Evolutionary conservation across 1,140 invertebrate genomes (phyloP).

Genomic region (Onthophagus taurus): DNA sequence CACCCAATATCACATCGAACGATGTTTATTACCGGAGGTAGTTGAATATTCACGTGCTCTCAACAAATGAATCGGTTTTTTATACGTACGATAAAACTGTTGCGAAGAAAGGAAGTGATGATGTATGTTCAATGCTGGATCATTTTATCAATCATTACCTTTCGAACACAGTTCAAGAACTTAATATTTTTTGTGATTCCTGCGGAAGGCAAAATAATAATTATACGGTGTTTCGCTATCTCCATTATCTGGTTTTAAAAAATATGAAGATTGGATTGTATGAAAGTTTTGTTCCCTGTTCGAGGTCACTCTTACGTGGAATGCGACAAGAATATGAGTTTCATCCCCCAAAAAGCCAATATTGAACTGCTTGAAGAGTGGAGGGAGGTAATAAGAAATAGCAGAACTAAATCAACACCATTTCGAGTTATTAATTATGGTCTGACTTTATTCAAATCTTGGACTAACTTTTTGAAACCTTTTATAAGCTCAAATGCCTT

Average conservation of each 20-base stretch:
- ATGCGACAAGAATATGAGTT: slow-evolving; percentile 23
- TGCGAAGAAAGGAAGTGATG: slow-evolving; percentile 22
- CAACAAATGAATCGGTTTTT: slow-evolving; percentile 14
- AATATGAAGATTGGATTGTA: background rate
- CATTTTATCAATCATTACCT: slow-evolving; percentile 10
- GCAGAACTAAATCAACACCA: slow-evolving; percentile 18
- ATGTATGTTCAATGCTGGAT: slow-evolving; percentile 21
- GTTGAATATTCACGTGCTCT: slow-evolving; percentile 20
- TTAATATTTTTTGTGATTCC: slow-evolving; percentile 20
- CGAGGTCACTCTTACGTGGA: slow-evolving; percentile 21
- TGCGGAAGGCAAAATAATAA: slow-evolving; percentile 19
- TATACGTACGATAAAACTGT: slow-evolving; percentile 20
- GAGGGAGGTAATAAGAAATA: slow-evolving; percentile 14
- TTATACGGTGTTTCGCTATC: slow-evolving; percentile 17
- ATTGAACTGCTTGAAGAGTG: slow-evolving; percentile 20
- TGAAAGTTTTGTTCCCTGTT: slow-evolving; percentile 18
- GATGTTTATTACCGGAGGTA: slow-evolving; percentile 21
- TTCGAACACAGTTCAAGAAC: slow-evolving; percentile 1
- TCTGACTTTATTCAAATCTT: background rate
- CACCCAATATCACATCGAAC: slow-evolving; percentile 17
- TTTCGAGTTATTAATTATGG: slow-evolving; percentile 13
- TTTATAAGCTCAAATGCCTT: too few relatives aligned
- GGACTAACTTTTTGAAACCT: background rate
- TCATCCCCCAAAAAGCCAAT: slow-evolving; percentile 21
- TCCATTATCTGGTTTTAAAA: slow-evolving; percentile 9